Percentiles rank a stretch among this genome's conserved stretches.
Conservation (phyloP, 2,113 vertebrate genomes). For the Malurus cyaneus region DNA sequence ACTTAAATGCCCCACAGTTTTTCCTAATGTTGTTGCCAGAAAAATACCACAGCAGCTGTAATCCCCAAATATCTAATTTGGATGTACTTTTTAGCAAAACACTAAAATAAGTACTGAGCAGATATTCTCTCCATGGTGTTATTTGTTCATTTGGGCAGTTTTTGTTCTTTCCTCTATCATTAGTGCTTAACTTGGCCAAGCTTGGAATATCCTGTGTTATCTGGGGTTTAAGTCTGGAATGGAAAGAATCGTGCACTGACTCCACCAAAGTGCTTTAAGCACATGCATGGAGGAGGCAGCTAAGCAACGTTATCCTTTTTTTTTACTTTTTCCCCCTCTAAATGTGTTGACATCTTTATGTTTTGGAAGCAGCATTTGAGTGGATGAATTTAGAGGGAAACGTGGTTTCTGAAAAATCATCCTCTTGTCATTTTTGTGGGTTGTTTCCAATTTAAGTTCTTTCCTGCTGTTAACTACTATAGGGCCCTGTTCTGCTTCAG, state of each 20-base stretch:
- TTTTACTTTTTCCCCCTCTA: neutral
- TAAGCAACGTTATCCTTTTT: neutral
- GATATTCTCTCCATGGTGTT: neutral
- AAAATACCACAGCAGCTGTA: neutral
- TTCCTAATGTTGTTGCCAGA: neutral
- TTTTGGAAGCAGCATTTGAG: neutral
- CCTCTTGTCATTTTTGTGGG: constrained; percentile 31
- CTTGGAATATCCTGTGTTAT: neutral
- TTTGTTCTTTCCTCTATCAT: neutral
- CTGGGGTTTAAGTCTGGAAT: neutral
- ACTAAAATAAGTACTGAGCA: neutral
- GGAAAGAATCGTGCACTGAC: neutral
- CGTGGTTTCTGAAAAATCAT: neutral
- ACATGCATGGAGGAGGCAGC: neutral
- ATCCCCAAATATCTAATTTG: neutral
- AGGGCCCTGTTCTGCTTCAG: neutral
- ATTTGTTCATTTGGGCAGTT: neutral
- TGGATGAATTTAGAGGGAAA: constrained; percentile 32
- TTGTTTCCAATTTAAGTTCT: constrained; percentile 36
- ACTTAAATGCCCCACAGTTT: neutral
- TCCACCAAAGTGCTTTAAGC: neutral
- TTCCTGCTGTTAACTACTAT: constrained; percentile 9
- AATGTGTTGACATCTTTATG: constrained; percentile 3
- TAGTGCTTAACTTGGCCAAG: neutral
- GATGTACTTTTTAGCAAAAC: neutral